Percentiles rank a stretch among this genome's conserved stretches.
phyloP scores from a whole-genome alignment of 1,140 invertebrate genomes.

The Ephestia elutella region DNA sequence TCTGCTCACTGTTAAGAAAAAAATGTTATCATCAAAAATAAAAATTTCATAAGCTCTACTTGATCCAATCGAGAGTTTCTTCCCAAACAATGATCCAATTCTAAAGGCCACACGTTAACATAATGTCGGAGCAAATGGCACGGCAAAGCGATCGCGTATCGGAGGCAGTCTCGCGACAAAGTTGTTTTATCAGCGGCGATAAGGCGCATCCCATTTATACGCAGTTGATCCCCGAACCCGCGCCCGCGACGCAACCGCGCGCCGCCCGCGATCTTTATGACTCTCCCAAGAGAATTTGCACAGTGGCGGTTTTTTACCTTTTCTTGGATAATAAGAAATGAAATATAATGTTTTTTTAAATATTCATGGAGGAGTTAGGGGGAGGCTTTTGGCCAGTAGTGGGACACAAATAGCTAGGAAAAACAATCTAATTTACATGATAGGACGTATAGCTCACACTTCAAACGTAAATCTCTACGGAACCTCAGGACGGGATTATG shows the following conservation, averaged over 20 bases:
- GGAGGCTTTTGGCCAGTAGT: no score
- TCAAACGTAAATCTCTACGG: no score
- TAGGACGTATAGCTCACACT: no score
- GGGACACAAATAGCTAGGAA: no score
- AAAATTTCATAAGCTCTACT: no score
- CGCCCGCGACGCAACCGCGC: conserved; percentile 47
- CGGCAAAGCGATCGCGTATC: conserved; percentile 45
- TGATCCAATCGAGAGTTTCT: background rate
- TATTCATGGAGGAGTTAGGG: no score
- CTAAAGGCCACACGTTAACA: conserved; percentile 52
- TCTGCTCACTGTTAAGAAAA: no score
- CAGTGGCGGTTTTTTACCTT: background rate
- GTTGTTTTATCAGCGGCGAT: conserved; percentile 58
- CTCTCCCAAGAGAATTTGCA: conserved; percentile 26
- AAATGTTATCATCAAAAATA: no score
- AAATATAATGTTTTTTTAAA: background rate
- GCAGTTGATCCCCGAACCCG: conserved; percentile 20
- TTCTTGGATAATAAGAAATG: background rate
- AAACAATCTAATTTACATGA: no score
- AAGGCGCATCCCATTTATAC: conserved; percentile 39
- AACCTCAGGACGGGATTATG: no score
- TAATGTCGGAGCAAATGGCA: conserved; percentile 56
- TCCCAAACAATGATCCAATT: conserved; percentile 30
- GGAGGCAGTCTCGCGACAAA: conserved; percentile 47
- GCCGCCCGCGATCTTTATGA: conserved; percentile 43